Evolutionary conservation across 2,113 vertebrate species (phyloP), one percentile per base, ranked within the genome.

Genomic region (Sciurus niger): DNA sequence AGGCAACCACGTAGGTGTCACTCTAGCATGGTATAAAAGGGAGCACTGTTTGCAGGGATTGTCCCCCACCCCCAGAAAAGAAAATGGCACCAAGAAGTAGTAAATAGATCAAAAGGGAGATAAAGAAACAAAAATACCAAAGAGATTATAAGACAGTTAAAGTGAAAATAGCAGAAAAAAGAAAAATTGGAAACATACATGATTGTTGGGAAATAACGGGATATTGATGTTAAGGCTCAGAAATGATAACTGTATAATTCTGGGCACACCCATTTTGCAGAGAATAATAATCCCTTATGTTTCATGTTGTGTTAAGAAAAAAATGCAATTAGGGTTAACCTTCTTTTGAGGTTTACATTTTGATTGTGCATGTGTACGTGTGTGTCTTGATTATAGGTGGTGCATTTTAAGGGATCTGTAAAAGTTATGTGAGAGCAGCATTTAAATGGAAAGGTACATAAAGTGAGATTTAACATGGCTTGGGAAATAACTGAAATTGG

Each of bases 71-170:
- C 4, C 0, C 60, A 88, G 46, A 87, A 84, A 95, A 90, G 7
- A 93, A 95, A 84, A 34, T 90, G n/a, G 14, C 60, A 90, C 74
- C 25, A 90, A 90, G 51, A 60, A 73, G 20, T 46, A 80, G 18
- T 77, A 96, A 93, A 73, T 67, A 96, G 76, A 88, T 94, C 48
- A 92, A 95, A 96, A 93, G 63, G 34, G 58, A 63, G 12, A 82
- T 17, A 84, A 13, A 84, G 32, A 84, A 70, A 8, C 82, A 55
- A 77, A 78, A 96, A 96, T 87, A 8, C 40, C 68, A 90, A 6
- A 78, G 70, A 95, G 40, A 89, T 92, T 67, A 90, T 84, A 78
- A 94, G 90, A 60, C 65, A 73, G 58, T 72, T 72, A 85, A 17
- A 67, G 37, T 63, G 60, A 95, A 83, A 90, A 90, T 12, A 74